Base-by-base conservation (phyloP, 1,140 invertebrate genomes). In the Mercenaria mercenaria region DNA sequence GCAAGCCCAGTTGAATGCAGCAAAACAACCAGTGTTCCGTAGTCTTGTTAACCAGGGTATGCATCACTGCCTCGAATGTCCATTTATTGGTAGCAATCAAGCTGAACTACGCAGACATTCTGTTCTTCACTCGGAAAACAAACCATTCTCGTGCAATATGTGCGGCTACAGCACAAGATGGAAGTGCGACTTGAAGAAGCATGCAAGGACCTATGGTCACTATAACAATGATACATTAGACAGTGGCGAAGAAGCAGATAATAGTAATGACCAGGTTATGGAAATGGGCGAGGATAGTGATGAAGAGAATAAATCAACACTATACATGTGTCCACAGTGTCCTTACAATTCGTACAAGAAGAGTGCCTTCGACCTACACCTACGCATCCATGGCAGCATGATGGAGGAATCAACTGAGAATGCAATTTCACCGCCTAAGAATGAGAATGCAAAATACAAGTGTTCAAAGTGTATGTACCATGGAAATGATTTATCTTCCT, bases 171-270 rank as follows among this genome's bases (percentile, higher is more conserved):
- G 94, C 41, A 94, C 95, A 0, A 92, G 95, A 52, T 96, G 96
- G 96, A 96, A 95, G 80, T 95, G 95, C 82, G 96, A 96, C 83
- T 90, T 96, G 26, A 96, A 96, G 90, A 96, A 96, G 79, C 96
- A 96, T 90, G 93, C 94, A 80, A 92, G 91, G 43, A 94, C 93
- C 26, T 95, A 95, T 90, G 93, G 93, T 34, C 95, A 96, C 86
- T 92, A 76, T 43, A 88, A 85, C 43, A 72, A 84, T 39, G 56
- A 79, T 80, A 37, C 20, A 47, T 32, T 76, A 1, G 83, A 91
- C 32, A 79, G 74, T 84, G 59, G 81, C 34, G 80, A 61, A 50
- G 74, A 79, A n/a, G 39, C 23, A n/a, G 85, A 88, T 20, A 79
- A 79, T 32, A 87, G 52, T 32, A 59, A 41, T 56, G 56, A 90